Conservation (phyloP, 2,797 vertebrate species). For the Lagocephalus sceleratus region DNA sequence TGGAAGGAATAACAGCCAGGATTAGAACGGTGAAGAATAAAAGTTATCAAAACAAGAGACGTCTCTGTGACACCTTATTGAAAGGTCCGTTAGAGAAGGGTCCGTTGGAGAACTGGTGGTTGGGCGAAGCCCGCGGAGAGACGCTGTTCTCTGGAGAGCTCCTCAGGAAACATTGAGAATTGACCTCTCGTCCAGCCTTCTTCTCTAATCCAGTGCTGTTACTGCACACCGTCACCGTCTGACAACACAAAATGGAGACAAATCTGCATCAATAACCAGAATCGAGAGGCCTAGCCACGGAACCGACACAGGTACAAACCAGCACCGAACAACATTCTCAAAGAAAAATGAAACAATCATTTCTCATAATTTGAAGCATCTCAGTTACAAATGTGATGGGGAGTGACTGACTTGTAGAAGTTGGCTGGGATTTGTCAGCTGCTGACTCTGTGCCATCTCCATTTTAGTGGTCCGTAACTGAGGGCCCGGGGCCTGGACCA, state of each 20-base stretch:
- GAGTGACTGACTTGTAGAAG: slow-evolving; percentile 82
- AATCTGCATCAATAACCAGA: neutral
- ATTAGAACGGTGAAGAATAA: neutral
- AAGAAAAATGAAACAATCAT: neutral
- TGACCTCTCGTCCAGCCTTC: slow-evolving; percentile 72
- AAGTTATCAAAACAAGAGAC: neutral
- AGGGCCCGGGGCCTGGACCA: slow-evolving; percentile 72
- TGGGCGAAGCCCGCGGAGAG: slow-evolving; percentile 74
- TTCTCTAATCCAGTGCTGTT: slow-evolving; percentile 71
- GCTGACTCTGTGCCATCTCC: slow-evolving; percentile 69
- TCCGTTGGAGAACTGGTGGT: slow-evolving; percentile 81
- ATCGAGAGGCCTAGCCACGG: too few species aligned
- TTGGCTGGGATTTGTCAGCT: slow-evolving; percentile 72
- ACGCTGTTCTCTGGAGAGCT: slow-evolving; percentile 71
- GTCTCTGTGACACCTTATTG: slow-evolving; percentile 77
- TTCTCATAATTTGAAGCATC: neutral
- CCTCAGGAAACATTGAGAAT: slow-evolving; percentile 80
- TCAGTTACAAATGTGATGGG: neutral
- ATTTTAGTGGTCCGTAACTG: slow-evolving; percentile 76
- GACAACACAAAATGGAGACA: slow-evolving; percentile 33
- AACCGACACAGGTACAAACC: too few species aligned
- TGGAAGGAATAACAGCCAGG: neutral
- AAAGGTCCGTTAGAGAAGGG: slow-evolving; percentile 82
- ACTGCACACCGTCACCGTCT: slow-evolving; percentile 83
- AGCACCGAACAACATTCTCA: neutral